Evolutionary conservation across 92 coral and sea anemone genomes (phyloP).

Genomic region (Porites evermanni): DNA sequence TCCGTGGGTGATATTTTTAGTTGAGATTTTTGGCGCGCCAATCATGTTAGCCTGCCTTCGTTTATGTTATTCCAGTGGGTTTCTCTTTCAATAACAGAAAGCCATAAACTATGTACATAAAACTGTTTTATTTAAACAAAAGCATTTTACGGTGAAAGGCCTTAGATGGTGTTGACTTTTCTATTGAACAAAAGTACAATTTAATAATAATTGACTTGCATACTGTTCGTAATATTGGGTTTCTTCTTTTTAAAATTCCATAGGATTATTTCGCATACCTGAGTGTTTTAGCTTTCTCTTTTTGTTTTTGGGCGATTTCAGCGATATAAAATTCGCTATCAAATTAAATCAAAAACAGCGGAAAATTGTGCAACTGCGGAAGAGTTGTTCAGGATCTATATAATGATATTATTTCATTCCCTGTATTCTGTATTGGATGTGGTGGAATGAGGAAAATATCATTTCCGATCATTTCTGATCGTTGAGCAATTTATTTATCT

Average conservation of each 20-base stretch:
- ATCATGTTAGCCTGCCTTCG: conserved; percentile 5
- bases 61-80: background rate
- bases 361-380: too few species aligned
- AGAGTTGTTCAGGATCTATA: too few species aligned
- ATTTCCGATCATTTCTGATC: too few species aligned
- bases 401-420: too few species aligned
- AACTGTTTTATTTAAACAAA: background rate
- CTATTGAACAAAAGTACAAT: background rate
- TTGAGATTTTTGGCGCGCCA: conserved; percentile 30
- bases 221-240: background rate
- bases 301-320: too few species aligned
- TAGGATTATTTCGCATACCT: too few species aligned
- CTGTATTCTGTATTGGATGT: too few species aligned
- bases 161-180: background rate
- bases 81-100: background rate
- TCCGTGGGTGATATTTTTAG: background rate
- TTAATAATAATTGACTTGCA: too few species aligned
- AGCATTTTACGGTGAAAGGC: conserved; percentile 25
- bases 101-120: conserved; percentile 27
- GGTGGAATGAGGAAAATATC: too few species aligned
- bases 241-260: background rate
- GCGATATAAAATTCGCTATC: too few species aligned
- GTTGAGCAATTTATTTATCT: too few species aligned
- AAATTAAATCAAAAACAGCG: too few species aligned
- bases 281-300: background rate